phyloP scores from a whole-genome alignment of 1,140 invertebrate species.

The Eurosta solidaginis region DNA sequence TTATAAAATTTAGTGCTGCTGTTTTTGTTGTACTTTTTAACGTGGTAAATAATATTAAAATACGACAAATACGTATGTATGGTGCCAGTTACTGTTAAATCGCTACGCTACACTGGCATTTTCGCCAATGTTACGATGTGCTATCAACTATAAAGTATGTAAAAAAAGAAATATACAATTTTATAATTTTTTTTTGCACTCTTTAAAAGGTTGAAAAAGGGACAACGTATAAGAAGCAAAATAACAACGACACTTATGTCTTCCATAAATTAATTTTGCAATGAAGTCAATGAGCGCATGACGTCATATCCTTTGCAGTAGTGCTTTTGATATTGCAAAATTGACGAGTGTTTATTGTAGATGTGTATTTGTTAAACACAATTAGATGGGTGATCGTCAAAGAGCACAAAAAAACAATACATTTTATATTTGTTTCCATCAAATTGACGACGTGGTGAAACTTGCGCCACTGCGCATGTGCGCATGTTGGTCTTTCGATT shows the following conservation, averaged over 20 bases:
- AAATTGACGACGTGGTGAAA: background rate
- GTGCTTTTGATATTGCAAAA: background rate
- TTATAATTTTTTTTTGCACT: no score
- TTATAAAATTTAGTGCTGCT: background rate
- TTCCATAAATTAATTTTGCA: background rate
- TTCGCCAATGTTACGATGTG: slow-evolving; percentile 14
- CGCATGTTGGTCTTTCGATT: background rate
- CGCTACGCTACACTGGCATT: slow-evolving; percentile 7
- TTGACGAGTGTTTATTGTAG: background rate
- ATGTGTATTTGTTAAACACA: background rate
- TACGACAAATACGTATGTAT: background rate
- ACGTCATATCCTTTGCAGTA: background rate
- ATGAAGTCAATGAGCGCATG: background rate
- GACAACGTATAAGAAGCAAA: background rate
- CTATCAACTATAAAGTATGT: slow-evolving; percentile 15
- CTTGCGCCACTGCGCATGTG: background rate
- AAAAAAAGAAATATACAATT: no score
- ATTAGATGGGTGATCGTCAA: background rate
- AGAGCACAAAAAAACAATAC: background rate
- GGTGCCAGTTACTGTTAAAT: slow-evolving; percentile 21
- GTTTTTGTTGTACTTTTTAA: background rate
- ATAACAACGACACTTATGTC: background rate
- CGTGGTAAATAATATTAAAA: background rate
- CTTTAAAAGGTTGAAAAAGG: no score
- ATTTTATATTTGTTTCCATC: background rate